phyloP scores from a whole-genome alignment of 2,797 vertebrate species.

The Acropternis orthonyx region DNA sequence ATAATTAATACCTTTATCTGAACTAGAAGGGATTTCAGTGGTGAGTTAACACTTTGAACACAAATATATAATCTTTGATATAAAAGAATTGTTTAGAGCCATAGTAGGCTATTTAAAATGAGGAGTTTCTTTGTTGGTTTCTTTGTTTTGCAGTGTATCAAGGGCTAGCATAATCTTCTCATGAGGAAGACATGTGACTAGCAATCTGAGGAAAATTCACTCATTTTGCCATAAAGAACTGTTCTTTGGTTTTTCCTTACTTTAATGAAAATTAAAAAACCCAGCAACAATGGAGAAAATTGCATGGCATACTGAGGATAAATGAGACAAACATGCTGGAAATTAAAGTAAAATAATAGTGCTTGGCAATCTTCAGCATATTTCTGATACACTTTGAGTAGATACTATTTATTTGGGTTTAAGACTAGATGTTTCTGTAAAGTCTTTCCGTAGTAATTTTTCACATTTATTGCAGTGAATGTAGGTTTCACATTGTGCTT shows the following conservation, averaged over 20 bases:
- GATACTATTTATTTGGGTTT: neutral
- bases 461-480: neutral
- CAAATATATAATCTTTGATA: neutral
- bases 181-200: neutral
- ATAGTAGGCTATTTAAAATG: neutral
- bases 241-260: neutral
- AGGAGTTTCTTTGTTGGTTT: neutral
- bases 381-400: neutral
- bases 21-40: neutral
- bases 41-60: neutral
- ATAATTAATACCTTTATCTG: neutral
- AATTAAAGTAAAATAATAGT: neutral
- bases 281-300: neutral
- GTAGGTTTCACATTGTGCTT: neutral
- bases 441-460: neutral
- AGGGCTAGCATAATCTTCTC: neutral
- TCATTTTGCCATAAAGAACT: neutral
- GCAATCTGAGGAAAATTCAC: neutral
- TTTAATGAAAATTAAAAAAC: neutral
- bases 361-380: neutral
- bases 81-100: neutral
- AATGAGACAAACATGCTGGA: neutral
- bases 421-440: neutral
- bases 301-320: neutral
- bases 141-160: neutral